Evolutionary conservation across 2,888 invertebrate genomes (phyloP).

Genomic region (Rhagonycha fulva): DNA sequence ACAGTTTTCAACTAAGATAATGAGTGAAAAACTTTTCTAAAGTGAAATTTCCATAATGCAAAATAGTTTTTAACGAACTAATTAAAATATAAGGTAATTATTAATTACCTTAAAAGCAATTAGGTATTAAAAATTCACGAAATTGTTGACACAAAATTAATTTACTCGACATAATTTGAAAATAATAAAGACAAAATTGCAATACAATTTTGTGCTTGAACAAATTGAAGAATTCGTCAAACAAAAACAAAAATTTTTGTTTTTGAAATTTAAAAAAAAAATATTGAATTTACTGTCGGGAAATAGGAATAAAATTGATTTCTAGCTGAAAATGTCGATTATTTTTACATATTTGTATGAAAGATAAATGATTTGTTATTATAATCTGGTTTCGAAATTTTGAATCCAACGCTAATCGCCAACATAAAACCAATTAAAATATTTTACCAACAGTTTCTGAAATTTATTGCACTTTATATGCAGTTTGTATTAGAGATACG

Average conservation of each 20-base stretch:
- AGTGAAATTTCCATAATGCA: background rate
- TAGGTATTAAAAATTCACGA: background rate
- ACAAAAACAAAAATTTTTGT: background rate
- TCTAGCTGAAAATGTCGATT: background rate
- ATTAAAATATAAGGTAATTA: background rate
- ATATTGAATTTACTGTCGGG: background rate
- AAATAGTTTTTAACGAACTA: background rate
- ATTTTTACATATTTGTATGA: background rate
- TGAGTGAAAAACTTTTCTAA: background rate
- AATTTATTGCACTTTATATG: background rate
- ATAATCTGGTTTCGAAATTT: background rate
- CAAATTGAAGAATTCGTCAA: background rate
- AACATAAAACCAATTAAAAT: background rate
- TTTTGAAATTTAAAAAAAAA: background rate
- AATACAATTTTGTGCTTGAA: background rate
- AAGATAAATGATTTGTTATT: background rate
- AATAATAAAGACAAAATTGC: background rate
- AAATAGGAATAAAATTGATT: background rate
- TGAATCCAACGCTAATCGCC: background rate
- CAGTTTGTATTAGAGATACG: background rate
- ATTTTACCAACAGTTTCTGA: background rate
- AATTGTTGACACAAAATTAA: background rate
- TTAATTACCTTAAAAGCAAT: background rate
- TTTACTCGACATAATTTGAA: background rate
- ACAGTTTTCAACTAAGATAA: background rate